Percentiles rank a stretch among this genome's conserved stretches.
These are phyloP conservation scores for Drosophila picticornis DNA, from an alignment of 2,888 invertebrate genomes.

Conservation along the genomic window DNA sequence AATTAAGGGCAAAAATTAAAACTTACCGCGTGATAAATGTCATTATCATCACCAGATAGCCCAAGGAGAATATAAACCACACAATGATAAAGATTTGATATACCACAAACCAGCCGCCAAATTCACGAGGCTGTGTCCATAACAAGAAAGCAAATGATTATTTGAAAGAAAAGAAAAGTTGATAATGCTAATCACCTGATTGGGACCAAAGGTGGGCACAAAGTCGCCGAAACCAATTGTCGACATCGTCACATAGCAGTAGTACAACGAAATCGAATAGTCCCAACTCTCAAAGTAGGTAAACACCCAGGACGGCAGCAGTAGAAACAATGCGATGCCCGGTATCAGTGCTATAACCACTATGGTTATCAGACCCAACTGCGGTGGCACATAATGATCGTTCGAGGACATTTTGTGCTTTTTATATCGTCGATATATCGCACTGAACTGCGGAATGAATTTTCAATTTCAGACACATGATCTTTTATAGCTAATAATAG, in stretches of 20 bases:
- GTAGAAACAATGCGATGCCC: slow-evolving; percentile 94
- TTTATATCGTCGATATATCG: slow-evolving; percentile 93
- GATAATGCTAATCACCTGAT: slow-evolving; percentile 73
- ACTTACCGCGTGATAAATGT: slow-evolving; percentile 90
- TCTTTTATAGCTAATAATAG: not conserved
- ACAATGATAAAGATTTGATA: slow-evolving; percentile 93
- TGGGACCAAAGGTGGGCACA: slow-evolving; percentile 88
- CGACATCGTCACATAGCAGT: slow-evolving; percentile 93
- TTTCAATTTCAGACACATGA: not conserved
- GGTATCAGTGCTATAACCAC: slow-evolving; percentile 94
- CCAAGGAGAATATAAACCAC: slow-evolving; percentile 96
- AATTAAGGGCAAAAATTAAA: not conserved
- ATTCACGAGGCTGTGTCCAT: slow-evolving; percentile 83
- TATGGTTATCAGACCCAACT: slow-evolving; percentile 91
- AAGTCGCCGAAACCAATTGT: slow-evolving; percentile 97
- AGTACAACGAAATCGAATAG: slow-evolving; percentile 93
- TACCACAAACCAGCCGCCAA: slow-evolving; percentile 88
- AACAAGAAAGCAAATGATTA: not conserved
- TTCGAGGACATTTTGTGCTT: slow-evolving; percentile 88
- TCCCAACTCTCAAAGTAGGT: slow-evolving; percentile 94
- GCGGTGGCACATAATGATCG: slow-evolving; percentile 88
- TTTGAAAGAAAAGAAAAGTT: not conserved
- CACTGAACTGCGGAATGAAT: slow-evolving; percentile 88
- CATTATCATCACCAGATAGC: slow-evolving; percentile 95
- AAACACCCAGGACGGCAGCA: slow-evolving; percentile 94